Conservation (phyloP, 1,140 invertebrate species). For the Bombus terrestris region DNA sequence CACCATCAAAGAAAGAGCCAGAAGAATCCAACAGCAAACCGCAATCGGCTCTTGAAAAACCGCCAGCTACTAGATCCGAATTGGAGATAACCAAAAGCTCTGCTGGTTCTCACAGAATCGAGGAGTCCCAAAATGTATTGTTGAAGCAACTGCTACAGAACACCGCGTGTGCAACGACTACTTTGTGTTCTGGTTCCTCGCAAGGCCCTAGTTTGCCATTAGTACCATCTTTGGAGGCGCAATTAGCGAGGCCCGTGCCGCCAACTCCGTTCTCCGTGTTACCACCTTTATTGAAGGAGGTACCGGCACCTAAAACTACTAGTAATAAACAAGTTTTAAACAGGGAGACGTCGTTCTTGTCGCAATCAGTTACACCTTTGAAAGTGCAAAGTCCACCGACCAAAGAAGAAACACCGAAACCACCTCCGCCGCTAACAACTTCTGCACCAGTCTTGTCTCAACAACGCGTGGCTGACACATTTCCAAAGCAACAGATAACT, state of each 20-base stretch:
- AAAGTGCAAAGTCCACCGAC: constrained; percentile 76
- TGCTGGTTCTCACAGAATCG: constrained; percentile 81
- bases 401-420: constrained; percentile 84
- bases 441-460: constrained; percentile 65
- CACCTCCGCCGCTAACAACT: constrained; percentile 78
- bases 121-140: constrained; percentile 94
- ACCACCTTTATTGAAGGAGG: constrained; percentile 78
- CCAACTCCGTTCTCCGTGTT: constrained; percentile 83
- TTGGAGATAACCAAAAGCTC: constrained; percentile 68
- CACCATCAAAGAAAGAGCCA: constrained; percentile 72
- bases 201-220: constrained; percentile 86
- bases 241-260: constrained; percentile 88
- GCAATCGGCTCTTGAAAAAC: constrained; percentile 65
- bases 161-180: constrained; percentile 86
- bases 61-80: constrained; percentile 62
- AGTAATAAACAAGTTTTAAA: constrained; percentile 78
- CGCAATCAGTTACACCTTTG: constrained; percentile 73
- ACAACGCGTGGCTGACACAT: constrained; percentile 52
- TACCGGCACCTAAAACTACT: constrained; percentile 61
- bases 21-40: constrained; percentile 68
- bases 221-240: constrained; percentile 89
- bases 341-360: constrained; percentile 84
- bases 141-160: constrained; percentile 95
- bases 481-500: constrained; percentile 55
- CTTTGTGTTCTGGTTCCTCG: constrained; percentile 79